These are phyloP conservation scores for Halcyon leucocephala DNA, from an alignment of 2,797 vertebrate genomes.

Conservation along the genomic window DNA sequence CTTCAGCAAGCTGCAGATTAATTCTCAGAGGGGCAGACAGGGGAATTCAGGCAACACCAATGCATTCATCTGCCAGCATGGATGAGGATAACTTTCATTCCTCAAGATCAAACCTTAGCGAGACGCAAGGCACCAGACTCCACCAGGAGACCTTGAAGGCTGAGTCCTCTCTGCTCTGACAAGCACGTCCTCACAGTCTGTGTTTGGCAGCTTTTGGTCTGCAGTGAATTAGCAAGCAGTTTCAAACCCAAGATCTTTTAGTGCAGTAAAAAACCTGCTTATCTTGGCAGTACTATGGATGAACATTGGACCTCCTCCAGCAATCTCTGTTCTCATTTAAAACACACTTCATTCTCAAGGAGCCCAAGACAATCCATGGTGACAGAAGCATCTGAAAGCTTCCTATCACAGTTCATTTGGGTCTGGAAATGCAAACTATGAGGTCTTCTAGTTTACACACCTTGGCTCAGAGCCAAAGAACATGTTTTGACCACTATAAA, in stretches of 20 bases:
- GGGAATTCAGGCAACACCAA: not conserved
- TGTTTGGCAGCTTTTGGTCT: not conserved
- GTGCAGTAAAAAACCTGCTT: not conserved
- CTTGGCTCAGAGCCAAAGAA: not conserved
- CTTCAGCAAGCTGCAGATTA: not conserved
- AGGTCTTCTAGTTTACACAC: not conserved
- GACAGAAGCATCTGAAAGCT: not conserved
- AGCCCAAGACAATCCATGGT: not conserved
- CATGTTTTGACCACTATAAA: not conserved
- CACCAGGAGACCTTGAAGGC: not conserved
- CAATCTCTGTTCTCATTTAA: not conserved
- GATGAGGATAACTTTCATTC: not conserved
- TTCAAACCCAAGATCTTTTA: not conserved
- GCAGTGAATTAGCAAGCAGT: not conserved
- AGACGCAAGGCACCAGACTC: not conserved
- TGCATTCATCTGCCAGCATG: not conserved
- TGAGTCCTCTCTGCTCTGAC: not conserved
- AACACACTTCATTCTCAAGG: not conserved
- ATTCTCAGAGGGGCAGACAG: rapidly evolving
- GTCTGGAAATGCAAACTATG: not conserved
- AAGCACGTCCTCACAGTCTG: not conserved
- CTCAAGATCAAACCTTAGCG: not conserved
- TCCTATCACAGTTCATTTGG: not conserved
- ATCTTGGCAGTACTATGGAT: not conserved
- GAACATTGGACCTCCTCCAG: not conserved